Evolutionary conservation across 2,113 vertebrate species (phyloP).

Genomic region (Psophia crepitans): DNA sequence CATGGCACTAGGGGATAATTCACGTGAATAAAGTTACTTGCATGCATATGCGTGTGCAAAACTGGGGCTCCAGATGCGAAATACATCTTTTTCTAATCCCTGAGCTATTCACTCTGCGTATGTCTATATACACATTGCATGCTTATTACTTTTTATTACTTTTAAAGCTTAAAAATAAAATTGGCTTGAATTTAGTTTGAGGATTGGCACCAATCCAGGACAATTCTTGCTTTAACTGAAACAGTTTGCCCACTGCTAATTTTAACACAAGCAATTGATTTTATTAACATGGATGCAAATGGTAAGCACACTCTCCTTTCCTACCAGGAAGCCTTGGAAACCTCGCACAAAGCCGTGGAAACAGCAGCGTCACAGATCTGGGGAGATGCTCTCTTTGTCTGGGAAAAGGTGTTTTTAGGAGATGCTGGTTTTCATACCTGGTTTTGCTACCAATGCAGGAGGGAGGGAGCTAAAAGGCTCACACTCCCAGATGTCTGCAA

Average conservation of each 20-base stretch:
- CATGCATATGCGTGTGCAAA: neutral
- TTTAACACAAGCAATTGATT: slow-evolving; percentile 15
- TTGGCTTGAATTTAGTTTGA: slow-evolving; percentile 4
- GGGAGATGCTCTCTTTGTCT: neutral
- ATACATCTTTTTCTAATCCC: slow-evolving; percentile 22
- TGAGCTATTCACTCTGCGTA: neutral
- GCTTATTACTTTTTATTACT: slow-evolving; percentile 31
- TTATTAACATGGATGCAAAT: neutral
- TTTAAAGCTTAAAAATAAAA: slow-evolving; percentile 45
- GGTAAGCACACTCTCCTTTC: neutral
- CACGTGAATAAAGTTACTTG: neutral
- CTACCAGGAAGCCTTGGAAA: neutral
- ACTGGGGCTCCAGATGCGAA: neutral
- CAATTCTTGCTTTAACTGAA: slow-evolving; percentile 20
- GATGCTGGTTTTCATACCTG: neutral
- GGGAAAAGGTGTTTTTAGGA: neutral
- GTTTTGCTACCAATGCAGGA: neutral
- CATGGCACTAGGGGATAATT: neutral
- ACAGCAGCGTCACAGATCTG: neutral
- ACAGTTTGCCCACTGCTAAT: slow-evolving; percentile 3
- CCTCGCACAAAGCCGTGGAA: neutral
- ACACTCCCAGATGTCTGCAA: neutral
- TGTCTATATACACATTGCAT: neutral
- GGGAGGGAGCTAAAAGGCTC: neutral
- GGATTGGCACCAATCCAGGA: neutral